These are phyloP conservation scores for Scaptomyza parva DNA, from an alignment of 2,888 invertebrate genomes.

Conservation along the genomic window DNA sequence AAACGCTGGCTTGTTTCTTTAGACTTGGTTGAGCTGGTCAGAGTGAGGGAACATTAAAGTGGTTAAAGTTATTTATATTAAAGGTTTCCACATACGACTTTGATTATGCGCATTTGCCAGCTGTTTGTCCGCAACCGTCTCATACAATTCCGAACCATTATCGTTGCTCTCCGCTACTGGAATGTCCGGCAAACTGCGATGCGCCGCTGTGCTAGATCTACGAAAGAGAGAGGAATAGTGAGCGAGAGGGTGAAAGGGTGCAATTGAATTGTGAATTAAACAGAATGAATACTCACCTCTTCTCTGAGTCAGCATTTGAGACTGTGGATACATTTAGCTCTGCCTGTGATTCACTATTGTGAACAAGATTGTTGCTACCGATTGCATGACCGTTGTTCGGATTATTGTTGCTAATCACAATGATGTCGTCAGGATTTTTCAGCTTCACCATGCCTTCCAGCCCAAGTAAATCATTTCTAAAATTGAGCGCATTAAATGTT, in stretches of 20 bases:
- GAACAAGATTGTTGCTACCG: conserved; percentile 53
- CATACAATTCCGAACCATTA: conserved; percentile 93
- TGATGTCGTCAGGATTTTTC: conserved; percentile 89
- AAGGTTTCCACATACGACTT: conserved; percentile 82
- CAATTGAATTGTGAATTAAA: conserved; percentile 2
- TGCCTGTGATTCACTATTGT: conserved; percentile 81
- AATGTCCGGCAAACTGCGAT: conserved; percentile 94
- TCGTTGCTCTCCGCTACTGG: conserved; percentile 90
- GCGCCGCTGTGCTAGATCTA: conserved; percentile 86
- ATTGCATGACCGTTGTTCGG: conserved; percentile 18
- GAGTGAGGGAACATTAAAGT: neutral
- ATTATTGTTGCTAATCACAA: conserved; percentile 80
- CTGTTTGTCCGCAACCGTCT: conserved; percentile 90
- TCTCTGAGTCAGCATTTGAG: conserved; percentile 83
- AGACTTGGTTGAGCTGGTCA: conserved; percentile 82
- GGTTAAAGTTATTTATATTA: neutral
- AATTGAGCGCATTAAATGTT: neutral
- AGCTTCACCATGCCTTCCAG: conserved; percentile 90
- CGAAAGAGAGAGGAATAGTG: conserved; percentile 12
- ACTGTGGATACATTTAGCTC: conserved; percentile 83
- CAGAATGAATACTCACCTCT: conserved; percentile 65
- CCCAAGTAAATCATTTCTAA: conserved; percentile 89
- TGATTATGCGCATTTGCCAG: conserved; percentile 79
- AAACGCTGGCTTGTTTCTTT: conserved; percentile 86
- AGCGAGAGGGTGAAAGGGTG: neutral